Conservation (phyloP, 1,140 invertebrate species). For the Scaptomyza graminum region DNA sequence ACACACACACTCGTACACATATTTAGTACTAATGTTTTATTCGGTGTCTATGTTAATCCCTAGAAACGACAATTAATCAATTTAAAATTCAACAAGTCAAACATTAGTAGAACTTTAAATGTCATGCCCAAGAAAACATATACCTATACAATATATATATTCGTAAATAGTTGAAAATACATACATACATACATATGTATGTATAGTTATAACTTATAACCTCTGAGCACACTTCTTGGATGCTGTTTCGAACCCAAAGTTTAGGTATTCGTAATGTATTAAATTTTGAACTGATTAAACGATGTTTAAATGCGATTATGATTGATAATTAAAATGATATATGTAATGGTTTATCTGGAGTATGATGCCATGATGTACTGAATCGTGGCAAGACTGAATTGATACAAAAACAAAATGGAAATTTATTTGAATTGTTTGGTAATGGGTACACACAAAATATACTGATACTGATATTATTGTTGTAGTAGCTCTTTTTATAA, state of each 20-base stretch:
- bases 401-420: slow-evolving; percentile 45
- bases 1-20: slow-evolving; percentile 25
- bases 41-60: slow-evolving; percentile 80
- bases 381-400: slow-evolving; percentile 73
- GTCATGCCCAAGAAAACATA: slow-evolving; percentile 47
- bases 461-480: slow-evolving; percentile 68
- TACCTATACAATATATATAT: slow-evolving; percentile 11
- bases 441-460: slow-evolving; percentile 63
- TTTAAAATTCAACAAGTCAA: slow-evolving; percentile 68
- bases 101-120: slow-evolving; percentile 57
- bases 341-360: slow-evolving; percentile 46
- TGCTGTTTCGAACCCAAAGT: slow-evolving; percentile 30
- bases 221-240: slow-evolving; percentile 35
- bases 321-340: slow-evolving; percentile 9
- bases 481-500: slow-evolving; percentile 79
- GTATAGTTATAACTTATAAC: slow-evolving; percentile 12
- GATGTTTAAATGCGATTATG: slow-evolving; percentile 16
- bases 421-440: slow-evolving; percentile 61
- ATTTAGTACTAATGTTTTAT: slow-evolving; percentile 68
- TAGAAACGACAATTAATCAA: slow-evolving; percentile 76
- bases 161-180: slow-evolving; percentile 9
- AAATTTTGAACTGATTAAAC: slow-evolving; percentile 37
- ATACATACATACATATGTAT: slow-evolving; percentile 7
- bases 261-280: slow-evolving; percentile 34
- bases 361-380: slow-evolving; percentile 58